Base-by-base conservation (phyloP, 2,888 invertebrate species). In the Xanthia icteritia region DNA sequence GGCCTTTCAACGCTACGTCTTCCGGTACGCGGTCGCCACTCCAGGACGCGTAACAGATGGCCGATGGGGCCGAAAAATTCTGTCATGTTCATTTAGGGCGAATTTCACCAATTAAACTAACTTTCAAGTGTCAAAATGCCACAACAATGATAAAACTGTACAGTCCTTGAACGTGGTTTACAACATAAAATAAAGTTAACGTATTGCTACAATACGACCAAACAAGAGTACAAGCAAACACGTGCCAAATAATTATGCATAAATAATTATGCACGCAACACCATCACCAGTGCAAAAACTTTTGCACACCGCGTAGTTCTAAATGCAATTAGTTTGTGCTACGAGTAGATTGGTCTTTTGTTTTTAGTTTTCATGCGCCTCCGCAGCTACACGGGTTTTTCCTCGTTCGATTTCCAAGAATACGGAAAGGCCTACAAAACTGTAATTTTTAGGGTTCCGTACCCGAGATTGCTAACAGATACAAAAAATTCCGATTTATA, bases 271-370 rank as follows among this genome's bases (percentile, higher is more conserved):
- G 56, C 42, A 45, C 36, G 42, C 61, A 72, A 76, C 39, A 64
- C 39, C 61, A 72, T 72, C 39, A 64, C 39, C 9, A n/a, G 11
- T 15, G 45, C 31, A 23, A 27, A 76, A 64, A 72, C 36, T 65
- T 80, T 68, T 58, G 11, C 48, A n/a, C 36, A 15, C 36, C 1
- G 48, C 39, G n/a, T n/a, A 63, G 36, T 81, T 81, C n/a, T 20
- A 67, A 80, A 72, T 63, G 67, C 76, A 75, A 81, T 80, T 71
- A 72, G 63, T 68, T 81, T 68, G 45, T 54, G 8, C 61, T 51
- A 51, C 23, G 51, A 51, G 51, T 51, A 61, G 61, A 56, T 63
- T 51, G 63, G 27, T 64, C 2, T 54, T 79, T 45, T 42, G 60
- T 63, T 58, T 67, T 63, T 48, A 58, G 17, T 36, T 58, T 42